Conservation (phyloP, 2,113 vertebrate species). For the Bambusicola thoracicus region DNA sequence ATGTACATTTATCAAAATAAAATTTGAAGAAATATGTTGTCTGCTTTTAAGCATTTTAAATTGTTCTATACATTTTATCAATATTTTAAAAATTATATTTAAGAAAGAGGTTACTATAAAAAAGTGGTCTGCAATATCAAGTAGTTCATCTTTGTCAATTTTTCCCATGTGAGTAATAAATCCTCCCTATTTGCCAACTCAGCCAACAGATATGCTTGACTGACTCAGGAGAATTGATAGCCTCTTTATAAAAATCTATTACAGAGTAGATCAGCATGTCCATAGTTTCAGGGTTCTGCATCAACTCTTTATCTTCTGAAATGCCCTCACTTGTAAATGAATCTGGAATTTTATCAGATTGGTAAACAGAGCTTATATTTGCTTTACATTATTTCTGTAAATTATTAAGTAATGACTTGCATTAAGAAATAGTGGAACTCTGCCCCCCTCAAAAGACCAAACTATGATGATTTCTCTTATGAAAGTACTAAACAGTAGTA, state of each 20-base stretch:
- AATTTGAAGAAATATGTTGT: background rate
- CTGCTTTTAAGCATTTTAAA: background rate
- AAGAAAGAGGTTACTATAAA: constrained; percentile 47
- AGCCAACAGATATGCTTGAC: constrained; percentile 70
- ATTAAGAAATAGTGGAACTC: background rate
- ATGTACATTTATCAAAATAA: background rate
- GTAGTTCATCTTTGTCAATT: constrained; percentile 53
- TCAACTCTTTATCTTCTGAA: constrained; percentile 37
- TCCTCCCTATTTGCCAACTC: constrained; percentile 71
- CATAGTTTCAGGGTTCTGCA: constrained; percentile 62
- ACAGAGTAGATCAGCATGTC: constrained; percentile 50
- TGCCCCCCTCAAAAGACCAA: background rate
- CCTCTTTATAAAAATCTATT: constrained; percentile 71
- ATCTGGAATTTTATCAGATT: background rate
- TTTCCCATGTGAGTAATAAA: constrained; percentile 67
- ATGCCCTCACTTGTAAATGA: constrained; percentile 29
- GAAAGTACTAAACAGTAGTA: constrained; percentile 38
- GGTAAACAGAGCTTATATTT: constrained; percentile 28
- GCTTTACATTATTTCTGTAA: background rate
- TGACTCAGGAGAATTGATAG: constrained; percentile 72
- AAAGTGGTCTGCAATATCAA: constrained; percentile 26
- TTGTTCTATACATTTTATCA: constrained; percentile 8
- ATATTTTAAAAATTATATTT: constrained; percentile 26
- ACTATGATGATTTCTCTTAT: constrained; percentile 20
- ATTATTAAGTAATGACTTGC: background rate